Evolutionary conservation across 2,113 vertebrate genomes (phyloP).

Genomic region (Platichthys stellatus): DNA sequence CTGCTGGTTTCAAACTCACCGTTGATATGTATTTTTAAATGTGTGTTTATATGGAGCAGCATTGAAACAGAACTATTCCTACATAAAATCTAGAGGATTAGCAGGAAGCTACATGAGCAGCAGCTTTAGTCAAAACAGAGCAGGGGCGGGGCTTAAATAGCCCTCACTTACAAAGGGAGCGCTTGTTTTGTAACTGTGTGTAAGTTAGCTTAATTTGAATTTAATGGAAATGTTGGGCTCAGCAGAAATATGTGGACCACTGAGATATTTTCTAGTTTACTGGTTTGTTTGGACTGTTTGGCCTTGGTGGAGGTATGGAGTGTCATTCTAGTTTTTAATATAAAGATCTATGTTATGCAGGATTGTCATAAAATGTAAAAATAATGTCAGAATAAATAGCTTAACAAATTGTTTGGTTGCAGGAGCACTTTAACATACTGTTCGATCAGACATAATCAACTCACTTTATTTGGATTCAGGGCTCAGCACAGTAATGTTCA

Average conservation of each 20-base stretch:
- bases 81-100: no score
- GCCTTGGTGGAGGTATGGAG: neutral
- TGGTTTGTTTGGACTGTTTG: no score
- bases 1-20: neutral
- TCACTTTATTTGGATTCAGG: neutral
- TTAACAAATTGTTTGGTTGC: neutral
- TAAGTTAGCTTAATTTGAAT: no score
- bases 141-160: no score
- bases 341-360: neutral
- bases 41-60: neutral
- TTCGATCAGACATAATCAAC: neutral
- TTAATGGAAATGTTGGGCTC: no score
- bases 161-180: no score
- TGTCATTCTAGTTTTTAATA: neutral
- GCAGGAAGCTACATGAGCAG: no score
- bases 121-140: no score
- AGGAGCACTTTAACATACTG: neutral
- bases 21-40: neutral
- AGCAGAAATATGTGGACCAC: no score
- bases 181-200: neutral
- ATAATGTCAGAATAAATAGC: neutral
- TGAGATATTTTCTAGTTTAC: no score
- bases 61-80: neutral
- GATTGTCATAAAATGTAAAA: no score
- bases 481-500: neutral